A percentile compares a stretch with the other conserved stretches of the same genome.
These are phyloP conservation scores for Alitta virens DNA, from an alignment of 2,888 invertebrate species.

Conservation along the genomic window DNA sequence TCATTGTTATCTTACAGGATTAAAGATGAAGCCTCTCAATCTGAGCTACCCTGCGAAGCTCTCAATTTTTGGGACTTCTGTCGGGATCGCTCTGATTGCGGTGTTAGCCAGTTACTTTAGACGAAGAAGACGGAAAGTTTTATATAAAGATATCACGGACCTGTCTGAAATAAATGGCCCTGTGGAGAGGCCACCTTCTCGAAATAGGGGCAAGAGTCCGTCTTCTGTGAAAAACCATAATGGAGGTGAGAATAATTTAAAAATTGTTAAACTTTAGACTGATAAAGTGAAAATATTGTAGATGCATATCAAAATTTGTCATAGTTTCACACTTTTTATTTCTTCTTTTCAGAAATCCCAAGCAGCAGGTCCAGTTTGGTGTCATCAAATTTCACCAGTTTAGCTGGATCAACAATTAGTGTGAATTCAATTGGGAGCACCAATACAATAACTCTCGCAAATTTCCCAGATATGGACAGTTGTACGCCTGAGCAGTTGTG, in stretches of 20 bases:
- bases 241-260: too few species aligned
- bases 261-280: too few species aligned
- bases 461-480: conserved; percentile 60
- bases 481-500: conserved; percentile 85
- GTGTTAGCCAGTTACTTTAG: conserved; percentile 71
- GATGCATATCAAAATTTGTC: too few species aligned
- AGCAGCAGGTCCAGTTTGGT: background rate
- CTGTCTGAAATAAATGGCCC: too few species aligned
- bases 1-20: too few species aligned
- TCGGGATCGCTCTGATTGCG: conserved; percentile 79
- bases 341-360: background rate
- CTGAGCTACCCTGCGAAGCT: conserved; percentile 13
- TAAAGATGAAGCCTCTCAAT: too few species aligned
- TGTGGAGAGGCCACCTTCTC: too few species aligned
- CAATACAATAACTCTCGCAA: conserved; percentile 45
- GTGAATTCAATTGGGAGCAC: conserved; percentile 27
- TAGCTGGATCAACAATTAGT: conserved; percentile 3
- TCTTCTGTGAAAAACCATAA: too few species aligned
- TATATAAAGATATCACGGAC: background rate
- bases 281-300: too few species aligned
- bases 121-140: conserved; percentile 18
- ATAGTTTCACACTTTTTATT: too few species aligned
- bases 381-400: background rate
- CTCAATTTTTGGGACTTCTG: conserved; percentile 60
- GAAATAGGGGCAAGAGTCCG: too few species aligned